Percentiles rank a stretch among this genome's conserved stretches.
These are phyloP conservation scores for Isaurus tuberculatus DNA, from an alignment of 92 coral and sea anemone species.

Conservation along the genomic window DNA sequence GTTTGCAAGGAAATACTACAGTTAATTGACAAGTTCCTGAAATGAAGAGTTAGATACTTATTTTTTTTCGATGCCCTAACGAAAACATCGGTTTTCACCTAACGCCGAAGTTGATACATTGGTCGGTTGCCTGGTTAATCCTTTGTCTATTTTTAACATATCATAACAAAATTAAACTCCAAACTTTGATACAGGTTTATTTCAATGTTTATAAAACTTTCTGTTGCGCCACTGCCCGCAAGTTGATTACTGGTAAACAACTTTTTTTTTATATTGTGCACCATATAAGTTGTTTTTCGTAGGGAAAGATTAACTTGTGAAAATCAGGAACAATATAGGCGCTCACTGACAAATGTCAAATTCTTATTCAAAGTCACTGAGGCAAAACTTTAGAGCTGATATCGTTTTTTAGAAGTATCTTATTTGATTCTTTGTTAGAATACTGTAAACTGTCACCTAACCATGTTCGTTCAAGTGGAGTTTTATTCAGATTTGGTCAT, in stretches of 20 bases:
- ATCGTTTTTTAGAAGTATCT: slow-evolving; percentile 6
- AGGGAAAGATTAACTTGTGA: slow-evolving; percentile 17
- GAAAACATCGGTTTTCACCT: neutral
- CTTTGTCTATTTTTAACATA: slow-evolving; percentile 1
- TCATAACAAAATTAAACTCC: neutral
- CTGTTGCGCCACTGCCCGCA: slow-evolving; percentile 13
- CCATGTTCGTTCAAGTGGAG: neutral
- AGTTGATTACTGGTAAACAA: slow-evolving; percentile 31
- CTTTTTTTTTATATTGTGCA: neutral
- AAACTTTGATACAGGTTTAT: slow-evolving; percentile 15
- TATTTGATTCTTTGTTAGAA: slow-evolving; percentile 6
- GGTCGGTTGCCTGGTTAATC: neutral
- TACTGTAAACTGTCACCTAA: neutral
- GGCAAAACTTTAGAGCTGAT: neutral
- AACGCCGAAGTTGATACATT: neutral
- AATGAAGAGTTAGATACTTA: slow-evolving; percentile 21
- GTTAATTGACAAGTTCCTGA: slow-evolving; percentile 29
- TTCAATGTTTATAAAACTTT: slow-evolving; percentile 7
- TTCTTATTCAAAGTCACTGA: slow-evolving; percentile 12
- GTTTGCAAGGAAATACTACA: slow-evolving; percentile 29
- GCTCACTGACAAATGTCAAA: slow-evolving; percentile 20
- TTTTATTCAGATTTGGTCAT: neutral
- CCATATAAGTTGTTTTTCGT: slow-evolving; percentile 26
- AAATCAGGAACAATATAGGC: neutral
- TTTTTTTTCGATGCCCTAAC: neutral